A percentile compares a stretch with the other conserved stretches of the same genome.
These are phyloP conservation scores for Capra hircus DNA, from an alignment of 2,113 vertebrate species.

Conservation along the genomic window DNA sequence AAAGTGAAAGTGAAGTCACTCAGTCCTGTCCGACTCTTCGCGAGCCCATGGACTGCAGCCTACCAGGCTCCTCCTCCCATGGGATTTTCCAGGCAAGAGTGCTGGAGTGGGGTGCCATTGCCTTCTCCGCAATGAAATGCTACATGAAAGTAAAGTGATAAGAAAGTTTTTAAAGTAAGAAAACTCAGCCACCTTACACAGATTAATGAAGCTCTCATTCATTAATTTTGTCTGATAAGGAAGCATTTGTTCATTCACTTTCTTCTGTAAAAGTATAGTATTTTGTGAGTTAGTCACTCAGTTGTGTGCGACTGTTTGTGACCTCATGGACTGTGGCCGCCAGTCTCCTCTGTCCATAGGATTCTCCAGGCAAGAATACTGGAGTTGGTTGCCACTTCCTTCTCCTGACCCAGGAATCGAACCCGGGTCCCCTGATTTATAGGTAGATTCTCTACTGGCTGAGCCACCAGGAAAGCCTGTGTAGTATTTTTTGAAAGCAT, in stretches of 20 bases:
- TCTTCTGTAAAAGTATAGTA: background rate
- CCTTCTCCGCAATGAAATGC: background rate
- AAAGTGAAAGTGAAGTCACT: no score
- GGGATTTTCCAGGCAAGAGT: no score
- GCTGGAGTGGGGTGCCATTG: no score
- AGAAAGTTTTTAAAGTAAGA: background rate
- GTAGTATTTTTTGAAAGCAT: background rate
- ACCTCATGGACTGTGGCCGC: background rate
- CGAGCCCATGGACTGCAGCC: no score
- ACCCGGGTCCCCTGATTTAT: background rate
- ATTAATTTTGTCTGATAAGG: background rate
- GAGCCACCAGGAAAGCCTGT: background rate
- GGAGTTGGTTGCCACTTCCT: background rate
- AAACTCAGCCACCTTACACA: background rate
- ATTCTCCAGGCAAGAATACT: background rate
- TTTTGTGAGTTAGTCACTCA: background rate
- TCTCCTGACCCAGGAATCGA: background rate
- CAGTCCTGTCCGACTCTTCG: no score
- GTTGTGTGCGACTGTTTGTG: background rate
- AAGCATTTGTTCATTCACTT: background rate
- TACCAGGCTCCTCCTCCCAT: no score
- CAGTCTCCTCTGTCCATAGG: background rate
- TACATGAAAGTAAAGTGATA: conserved; percentile 6
- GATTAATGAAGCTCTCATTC: background rate
- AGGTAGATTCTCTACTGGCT: background rate